These are phyloP conservation scores for Hyperoodon ampullatus DNA, from an alignment of 2,113 vertebrate genomes.

Conservation along the genomic window DNA sequence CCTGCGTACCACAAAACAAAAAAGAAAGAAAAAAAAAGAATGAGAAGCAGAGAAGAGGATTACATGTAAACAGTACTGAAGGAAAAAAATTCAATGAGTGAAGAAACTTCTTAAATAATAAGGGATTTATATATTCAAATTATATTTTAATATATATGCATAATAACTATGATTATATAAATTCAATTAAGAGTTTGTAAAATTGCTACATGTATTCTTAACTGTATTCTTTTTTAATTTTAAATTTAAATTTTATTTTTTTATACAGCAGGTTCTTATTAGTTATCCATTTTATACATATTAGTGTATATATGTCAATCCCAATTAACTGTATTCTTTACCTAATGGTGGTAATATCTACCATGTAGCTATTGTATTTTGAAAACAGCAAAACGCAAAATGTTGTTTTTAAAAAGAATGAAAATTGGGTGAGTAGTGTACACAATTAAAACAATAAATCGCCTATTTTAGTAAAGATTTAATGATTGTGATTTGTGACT, in stretches of 20 bases:
- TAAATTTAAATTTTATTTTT: too few relatives aligned
- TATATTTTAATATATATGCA: not conserved
- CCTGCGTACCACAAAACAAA: too few relatives aligned
- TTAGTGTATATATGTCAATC: too few relatives aligned
- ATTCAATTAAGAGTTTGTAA: not conserved
- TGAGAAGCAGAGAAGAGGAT: not conserved
- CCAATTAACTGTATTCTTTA: not conserved
- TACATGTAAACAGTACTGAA: not conserved
- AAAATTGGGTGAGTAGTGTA: not conserved
- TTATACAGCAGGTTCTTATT: too few relatives aligned
- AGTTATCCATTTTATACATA: too few relatives aligned
- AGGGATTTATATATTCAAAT: not conserved
- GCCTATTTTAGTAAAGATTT: conserved; percentile 10
- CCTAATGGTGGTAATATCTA: not conserved
- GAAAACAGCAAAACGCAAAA: conserved; percentile 19
- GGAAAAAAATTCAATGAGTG: not conserved
- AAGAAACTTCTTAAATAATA: not conserved
- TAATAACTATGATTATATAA: not conserved
- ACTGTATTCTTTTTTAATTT: too few relatives aligned
- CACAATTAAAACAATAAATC: not conserved
- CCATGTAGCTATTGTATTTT: not conserved
- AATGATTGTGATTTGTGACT: not conserved
- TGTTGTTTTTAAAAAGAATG: not conserved
- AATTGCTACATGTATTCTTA: not conserved
- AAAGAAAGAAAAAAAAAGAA: not conserved